These are phyloP conservation scores for Drosophila lowei DNA, from an alignment of 1,140 invertebrate genomes.

Conservation along the genomic window DNA sequence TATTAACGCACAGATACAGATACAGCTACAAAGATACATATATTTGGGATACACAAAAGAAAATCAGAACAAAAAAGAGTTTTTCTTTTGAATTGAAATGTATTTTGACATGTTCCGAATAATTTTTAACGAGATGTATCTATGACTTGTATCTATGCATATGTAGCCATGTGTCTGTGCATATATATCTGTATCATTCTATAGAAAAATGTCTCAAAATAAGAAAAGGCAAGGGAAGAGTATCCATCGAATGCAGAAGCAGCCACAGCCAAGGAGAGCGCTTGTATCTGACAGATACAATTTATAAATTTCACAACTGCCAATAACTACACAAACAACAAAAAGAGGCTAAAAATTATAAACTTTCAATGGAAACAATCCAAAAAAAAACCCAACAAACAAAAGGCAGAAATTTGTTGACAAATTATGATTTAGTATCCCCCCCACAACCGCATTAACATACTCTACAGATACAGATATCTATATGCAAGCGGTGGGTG, in stretches of 20 bases:
- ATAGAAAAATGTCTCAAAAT: conserved; percentile 67
- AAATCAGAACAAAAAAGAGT: conserved; percentile 6
- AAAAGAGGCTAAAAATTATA: conserved; percentile 22
- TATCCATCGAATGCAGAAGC: conserved; percentile 43
- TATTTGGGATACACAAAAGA: too few relatives aligned
- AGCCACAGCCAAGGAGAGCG: conserved; percentile 60
- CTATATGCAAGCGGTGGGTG: not conserved
- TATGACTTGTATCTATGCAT: conserved; percentile 49
- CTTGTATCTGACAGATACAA: conserved; percentile 76
- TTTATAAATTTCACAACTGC: conserved; percentile 75
- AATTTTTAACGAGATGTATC: conserved; percentile 46
- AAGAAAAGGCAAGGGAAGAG: conserved; percentile 35
- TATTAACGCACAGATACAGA: conserved; percentile 53
- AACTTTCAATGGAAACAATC: conserved; percentile 15
- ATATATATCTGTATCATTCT: conserved; percentile 34
- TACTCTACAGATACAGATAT: conserved; percentile 36
- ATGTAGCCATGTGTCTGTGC: conserved; percentile 25
- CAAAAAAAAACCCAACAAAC: conserved; percentile 47
- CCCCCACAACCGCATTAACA: conserved; percentile 60
- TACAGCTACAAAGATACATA: not conserved
- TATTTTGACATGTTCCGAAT: conserved; percentile 79
- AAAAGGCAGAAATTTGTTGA: conserved; percentile 66
- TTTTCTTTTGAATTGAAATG: conserved; percentile 72
- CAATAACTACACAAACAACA: conserved; percentile 25
- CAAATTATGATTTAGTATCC: conserved; percentile 75